Conservation (phyloP, 2,113 vertebrate genomes). For the Eclectus roratus region DNA sequence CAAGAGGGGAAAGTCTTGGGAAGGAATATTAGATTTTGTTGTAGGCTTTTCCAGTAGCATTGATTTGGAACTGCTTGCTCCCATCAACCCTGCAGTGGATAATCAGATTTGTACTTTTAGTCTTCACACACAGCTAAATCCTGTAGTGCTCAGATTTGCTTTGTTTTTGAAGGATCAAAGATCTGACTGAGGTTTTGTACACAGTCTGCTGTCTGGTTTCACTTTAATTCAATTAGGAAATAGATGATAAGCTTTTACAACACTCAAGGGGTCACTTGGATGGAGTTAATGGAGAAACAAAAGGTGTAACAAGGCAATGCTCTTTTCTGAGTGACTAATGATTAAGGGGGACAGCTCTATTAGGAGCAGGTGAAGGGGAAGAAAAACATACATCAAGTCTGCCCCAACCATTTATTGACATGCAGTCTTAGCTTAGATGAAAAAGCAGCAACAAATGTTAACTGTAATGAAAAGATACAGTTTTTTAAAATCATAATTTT, state of each 20-base stretch:
- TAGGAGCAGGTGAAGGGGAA: neutral
- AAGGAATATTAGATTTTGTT: neutral
- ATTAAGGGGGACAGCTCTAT: neutral
- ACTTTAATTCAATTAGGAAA: neutral
- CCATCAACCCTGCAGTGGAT: neutral
- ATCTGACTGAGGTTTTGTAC: neutral
- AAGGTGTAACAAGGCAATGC: neutral
- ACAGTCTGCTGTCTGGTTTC: neutral
- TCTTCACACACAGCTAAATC: neutral
- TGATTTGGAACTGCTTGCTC: neutral
- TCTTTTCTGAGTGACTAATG: neutral
- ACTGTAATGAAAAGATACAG: neutral
- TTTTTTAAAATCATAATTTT: neutral
- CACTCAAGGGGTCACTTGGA: neutral
- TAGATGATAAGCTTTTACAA: conserved; percentile 4
- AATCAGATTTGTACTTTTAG: neutral
- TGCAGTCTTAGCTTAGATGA: neutral
- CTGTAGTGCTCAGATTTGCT: neutral
- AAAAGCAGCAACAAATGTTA: neutral
- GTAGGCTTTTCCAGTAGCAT: neutral
- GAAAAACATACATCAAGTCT: neutral
- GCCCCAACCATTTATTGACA: neutral
- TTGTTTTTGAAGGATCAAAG: neutral
- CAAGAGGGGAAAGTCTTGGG: neutral
- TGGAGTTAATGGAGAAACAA: conserved; percentile 9